Evolutionary conservation across 2,888 invertebrate species (phyloP), one percentile per base, ranked within the genome.

Genomic region (Tenthredo livida): DNA sequence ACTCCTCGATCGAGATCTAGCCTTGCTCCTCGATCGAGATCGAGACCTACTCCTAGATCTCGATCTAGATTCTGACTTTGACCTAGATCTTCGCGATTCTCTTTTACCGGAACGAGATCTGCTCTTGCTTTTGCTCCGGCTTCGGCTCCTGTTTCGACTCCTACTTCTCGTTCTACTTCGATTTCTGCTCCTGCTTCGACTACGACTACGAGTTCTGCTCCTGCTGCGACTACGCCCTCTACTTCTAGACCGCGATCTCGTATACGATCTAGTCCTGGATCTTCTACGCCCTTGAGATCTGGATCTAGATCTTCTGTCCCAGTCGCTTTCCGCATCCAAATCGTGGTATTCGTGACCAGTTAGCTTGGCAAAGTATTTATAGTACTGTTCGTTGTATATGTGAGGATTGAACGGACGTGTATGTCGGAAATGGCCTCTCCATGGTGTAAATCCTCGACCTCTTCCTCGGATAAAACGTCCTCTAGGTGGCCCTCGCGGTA

Each of bases 361-460:
- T 54, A 96, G 93, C 89, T 94, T 95, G 80, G 95, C 95, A 87
- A 96, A 96, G 86, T 96, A 96, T 88, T 95, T 95, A 87, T 94
- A 93, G 88, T 94, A 94, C 87, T 94, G 93, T 61, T 94, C 94
- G 87, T 94, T 92, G 84, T 93, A 93, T 25, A 94, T 89, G 87
- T 93, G 91, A 2, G 92, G 93, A 89, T 92, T 92, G 85, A 91
- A 92, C 1, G 90, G 88, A 5, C 91, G 93, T 89, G 90, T 91
- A 89, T 85, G 87, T 84, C 85, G 90, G 37, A 85, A 87, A 86
- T 4, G 90, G 87, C 29, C 89, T 88, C 67, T 90, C 90, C 21
- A 89, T 86, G 15, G 89, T n/a, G 86, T 73, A 47, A 87, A 88
- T 67, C 88, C 89, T 77, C 91, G 86, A 0, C 89, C 88, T 15